Conservation (phyloP, 2,113 vertebrate genomes). For the Myanophis thanlyinensis region DNA sequence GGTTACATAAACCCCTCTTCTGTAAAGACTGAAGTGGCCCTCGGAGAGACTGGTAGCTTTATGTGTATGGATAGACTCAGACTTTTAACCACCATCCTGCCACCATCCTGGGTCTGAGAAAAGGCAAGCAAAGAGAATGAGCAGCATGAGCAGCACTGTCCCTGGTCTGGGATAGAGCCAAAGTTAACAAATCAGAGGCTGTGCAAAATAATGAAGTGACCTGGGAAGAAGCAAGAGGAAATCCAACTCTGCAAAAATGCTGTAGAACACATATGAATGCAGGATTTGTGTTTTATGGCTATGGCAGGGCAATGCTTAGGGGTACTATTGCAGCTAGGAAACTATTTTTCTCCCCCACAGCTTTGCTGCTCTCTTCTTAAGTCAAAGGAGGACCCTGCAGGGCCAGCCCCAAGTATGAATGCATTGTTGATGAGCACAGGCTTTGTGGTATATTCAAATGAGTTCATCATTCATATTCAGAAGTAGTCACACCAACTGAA, state of each 20-base stretch:
- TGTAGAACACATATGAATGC: constrained; percentile 35
- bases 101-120: neutral
- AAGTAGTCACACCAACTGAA: neutral
- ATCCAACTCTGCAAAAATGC: neutral
- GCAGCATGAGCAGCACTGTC: neutral
- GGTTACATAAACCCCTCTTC: neutral
- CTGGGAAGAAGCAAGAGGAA: constrained; percentile 15
- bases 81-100: neutral
- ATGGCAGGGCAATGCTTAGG: neutral
- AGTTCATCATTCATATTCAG: constrained; percentile 10
- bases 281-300: neutral
- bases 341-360: neutral
- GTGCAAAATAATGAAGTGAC: constrained; percentile 52
- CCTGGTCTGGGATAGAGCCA: neutral
- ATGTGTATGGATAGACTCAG: neutral
- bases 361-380: neutral
- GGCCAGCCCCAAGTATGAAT: neutral
- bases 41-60: neutral
- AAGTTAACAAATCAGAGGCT: constrained; percentile 37
- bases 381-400: neutral
- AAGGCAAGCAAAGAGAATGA: neutral
- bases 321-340: neutral
- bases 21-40: neutral
- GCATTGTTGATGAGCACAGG: constrained; percentile 25
- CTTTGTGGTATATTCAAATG: constrained; percentile 29